Evolutionary conservation across 1,140 invertebrate species (phyloP).

Genomic region (Cotesia vestalis): DNA sequence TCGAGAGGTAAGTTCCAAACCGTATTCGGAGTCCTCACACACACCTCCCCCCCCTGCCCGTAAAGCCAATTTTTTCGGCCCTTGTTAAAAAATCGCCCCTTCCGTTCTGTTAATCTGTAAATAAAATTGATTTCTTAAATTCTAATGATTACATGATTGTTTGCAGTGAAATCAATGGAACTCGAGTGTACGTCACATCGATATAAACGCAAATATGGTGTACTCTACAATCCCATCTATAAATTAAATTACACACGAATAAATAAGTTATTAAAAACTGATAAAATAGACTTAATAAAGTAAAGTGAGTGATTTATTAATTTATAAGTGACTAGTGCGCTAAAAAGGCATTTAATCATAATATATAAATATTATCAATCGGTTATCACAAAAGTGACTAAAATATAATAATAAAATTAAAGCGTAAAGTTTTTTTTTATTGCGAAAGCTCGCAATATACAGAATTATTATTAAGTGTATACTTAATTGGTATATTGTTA

Average conservation of each 20-base stretch:
- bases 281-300: too few species aligned
- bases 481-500: conserved; percentile 24
- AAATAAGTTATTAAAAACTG: too few species aligned
- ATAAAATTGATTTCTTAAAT: background rate
- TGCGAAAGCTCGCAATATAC: background rate
- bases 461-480: conserved; percentile 38
- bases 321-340: too few species aligned
- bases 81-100: too few species aligned
- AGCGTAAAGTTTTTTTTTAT: conserved; percentile 15
- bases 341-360: too few species aligned
- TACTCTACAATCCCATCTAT: conserved; percentile 35
- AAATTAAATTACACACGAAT: background rate
- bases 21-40: conserved; percentile 51
- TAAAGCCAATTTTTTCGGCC: too few species aligned
- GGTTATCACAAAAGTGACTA: too few species aligned
- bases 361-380: too few species aligned
- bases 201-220: conserved; percentile 54
- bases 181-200: conserved; percentile 41
- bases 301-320: too few species aligned
- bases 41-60: too few species aligned
- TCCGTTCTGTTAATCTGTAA: too few species aligned
- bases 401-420: too few species aligned
- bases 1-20: conserved; percentile 48
- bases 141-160: conserved; percentile 25
- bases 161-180: conserved; percentile 60